Conservation (phyloP, 2,113 vertebrate genomes). For the Menidia beryllina region DNA sequence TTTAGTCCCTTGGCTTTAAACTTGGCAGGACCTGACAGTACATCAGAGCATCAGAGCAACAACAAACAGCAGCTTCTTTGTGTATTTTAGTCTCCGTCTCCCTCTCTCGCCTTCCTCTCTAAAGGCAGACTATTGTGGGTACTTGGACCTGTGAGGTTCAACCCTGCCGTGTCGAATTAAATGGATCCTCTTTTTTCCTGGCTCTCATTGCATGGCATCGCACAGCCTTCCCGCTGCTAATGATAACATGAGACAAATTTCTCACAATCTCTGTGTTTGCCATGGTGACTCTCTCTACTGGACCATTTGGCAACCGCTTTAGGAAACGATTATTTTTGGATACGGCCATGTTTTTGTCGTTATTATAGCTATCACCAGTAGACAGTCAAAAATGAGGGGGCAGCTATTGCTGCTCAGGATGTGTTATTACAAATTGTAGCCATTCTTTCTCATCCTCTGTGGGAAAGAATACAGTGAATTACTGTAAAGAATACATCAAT, state of each 20-base stretch:
- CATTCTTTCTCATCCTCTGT: constrained; percentile 69
- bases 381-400: constrained; percentile 67
- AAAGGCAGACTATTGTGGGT: constrained; percentile 18
- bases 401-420: constrained; percentile 38
- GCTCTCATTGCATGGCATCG: constrained; percentile 46
- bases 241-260: constrained; percentile 48
- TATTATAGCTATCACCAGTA: constrained; percentile 59
- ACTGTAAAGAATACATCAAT: constrained; percentile 60
- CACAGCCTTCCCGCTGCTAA: constrained; percentile 30
- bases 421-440: constrained; percentile 65
- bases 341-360: constrained; percentile 64
- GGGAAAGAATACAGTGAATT: constrained; percentile 53
- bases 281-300: constrained; percentile 36
- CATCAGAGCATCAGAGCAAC: constrained; percentile 51
- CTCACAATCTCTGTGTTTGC: constrained; percentile 53
- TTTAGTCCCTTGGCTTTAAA: constrained; percentile 73
- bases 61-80: constrained; percentile 32
- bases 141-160: constrained; percentile 24
- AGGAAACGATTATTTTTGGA: constrained; percentile 77
- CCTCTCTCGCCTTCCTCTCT: constrained; percentile 26
- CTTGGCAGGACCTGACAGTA: constrained; percentile 71
- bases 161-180: constrained; percentile 42
- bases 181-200: constrained; percentile 34
- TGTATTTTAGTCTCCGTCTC: constrained; percentile 29
- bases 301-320: constrained; percentile 59